These are phyloP conservation scores for Aphyosemion australe DNA, from an alignment of 2,113 vertebrate genomes.

Conservation along the genomic window DNA sequence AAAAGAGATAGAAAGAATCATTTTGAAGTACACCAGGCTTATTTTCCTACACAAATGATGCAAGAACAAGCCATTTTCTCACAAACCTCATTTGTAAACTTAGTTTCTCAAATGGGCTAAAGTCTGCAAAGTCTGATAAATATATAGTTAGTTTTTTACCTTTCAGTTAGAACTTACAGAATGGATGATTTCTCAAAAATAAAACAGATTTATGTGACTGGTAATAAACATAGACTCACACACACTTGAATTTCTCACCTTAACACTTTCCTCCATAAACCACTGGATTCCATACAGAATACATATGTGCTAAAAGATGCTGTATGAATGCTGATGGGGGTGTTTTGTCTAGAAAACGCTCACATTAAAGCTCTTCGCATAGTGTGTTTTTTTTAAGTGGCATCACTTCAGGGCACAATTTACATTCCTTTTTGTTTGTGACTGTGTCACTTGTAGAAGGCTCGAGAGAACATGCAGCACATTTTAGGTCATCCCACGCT, in stretches of 20 bases:
- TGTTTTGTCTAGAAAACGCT: not conserved
- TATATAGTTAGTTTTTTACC: conserved; percentile 21
- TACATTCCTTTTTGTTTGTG: conserved; percentile 28
- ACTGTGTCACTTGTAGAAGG: conserved; percentile 8
- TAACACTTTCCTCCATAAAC: not conserved
- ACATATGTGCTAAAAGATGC: not conserved
- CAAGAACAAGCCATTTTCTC: conserved; percentile 15
- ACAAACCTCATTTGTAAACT: conserved; percentile 19
- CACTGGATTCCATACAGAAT: not conserved
- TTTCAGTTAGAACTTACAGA: not conserved
- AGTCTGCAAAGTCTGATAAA: conserved; percentile 25
- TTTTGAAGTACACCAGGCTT: conserved; percentile 8
- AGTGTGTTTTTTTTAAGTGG: conserved; percentile 10
- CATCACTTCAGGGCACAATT: conserved; percentile 4
- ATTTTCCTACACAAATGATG: conserved; percentile 20
- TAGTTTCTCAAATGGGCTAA: no score
- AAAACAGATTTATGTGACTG: not conserved
- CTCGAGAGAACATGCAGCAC: conserved; percentile 11
- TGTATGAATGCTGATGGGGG: not conserved
- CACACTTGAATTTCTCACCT: not conserved
- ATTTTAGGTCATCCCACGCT: conserved; percentile 25
- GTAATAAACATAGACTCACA: no score
- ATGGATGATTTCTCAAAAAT: not conserved
- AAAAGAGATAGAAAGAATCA: conserved; percentile 3
- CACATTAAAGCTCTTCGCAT: conserved; percentile 3